Evolutionary conservation across 2,113 vertebrate genomes (phyloP).

Genomic region (Lamprologus ornatipinnis): DNA sequence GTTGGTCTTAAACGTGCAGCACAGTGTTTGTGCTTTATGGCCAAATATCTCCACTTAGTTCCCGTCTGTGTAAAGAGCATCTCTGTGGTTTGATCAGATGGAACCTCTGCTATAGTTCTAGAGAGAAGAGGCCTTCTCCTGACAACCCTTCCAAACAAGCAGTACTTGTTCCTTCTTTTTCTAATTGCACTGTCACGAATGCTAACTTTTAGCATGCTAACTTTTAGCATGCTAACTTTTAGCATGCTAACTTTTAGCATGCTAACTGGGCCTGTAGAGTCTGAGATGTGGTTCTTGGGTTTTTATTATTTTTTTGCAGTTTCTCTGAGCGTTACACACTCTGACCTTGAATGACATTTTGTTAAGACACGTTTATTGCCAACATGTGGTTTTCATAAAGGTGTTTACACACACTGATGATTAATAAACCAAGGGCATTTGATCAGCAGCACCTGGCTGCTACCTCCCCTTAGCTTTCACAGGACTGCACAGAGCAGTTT

Average conservation of each 20-base stretch:
- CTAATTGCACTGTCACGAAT: background rate
- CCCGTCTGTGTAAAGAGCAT: background rate
- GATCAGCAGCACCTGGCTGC: background rate
- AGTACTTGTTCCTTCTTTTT: background rate
- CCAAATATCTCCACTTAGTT: background rate
- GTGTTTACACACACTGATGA: background rate
- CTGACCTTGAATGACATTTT: background rate
- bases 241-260: background rate
- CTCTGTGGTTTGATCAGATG: background rate
- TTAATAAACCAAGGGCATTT: background rate
- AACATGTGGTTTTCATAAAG: background rate
- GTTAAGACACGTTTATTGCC: background rate
- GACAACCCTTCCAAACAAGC: background rate
- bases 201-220: too few species aligned
- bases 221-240: too few species aligned
- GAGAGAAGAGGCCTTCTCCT: fast-evolving
- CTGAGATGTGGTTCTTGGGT: too few species aligned
- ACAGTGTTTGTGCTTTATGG: background rate
- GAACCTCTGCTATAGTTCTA: background rate
- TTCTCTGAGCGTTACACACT: background rate
- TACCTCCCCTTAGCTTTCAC: background rate
- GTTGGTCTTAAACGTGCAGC: background rate
- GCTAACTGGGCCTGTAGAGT: background rate
- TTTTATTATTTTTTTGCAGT: background rate
- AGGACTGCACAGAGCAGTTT: background rate